Evolutionary conservation across 2,888 invertebrate species (phyloP).

Genomic region (Danaus chrysippus): DNA sequence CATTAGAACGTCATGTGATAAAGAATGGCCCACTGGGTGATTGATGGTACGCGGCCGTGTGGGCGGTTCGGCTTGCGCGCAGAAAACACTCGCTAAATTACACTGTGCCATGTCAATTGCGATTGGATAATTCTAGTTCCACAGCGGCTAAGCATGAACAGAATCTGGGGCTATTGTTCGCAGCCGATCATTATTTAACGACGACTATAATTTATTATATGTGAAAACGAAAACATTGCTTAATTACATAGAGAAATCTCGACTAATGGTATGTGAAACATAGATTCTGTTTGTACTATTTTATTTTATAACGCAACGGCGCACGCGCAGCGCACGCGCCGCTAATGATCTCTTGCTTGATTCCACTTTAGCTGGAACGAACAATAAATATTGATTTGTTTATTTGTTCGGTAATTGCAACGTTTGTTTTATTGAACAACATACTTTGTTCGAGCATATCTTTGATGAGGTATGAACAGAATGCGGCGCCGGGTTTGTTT

Average conservation of each 20-base stretch:
- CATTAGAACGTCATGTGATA: slow-evolving; percentile 71
- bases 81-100: slow-evolving; percentile 65
- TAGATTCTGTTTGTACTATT: slow-evolving; percentile 49
- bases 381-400: slow-evolving; percentile 7
- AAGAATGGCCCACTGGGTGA: slow-evolving; percentile 59
- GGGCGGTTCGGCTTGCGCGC: slow-evolving; percentile 56
- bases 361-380: slow-evolving; percentile 40
- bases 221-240: slow-evolving; percentile 33
- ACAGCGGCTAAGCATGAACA: slow-evolving; percentile 24
- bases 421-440: neutral
- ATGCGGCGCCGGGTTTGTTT: neutral
- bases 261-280: slow-evolving; percentile 43
- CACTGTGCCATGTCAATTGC: slow-evolving; percentile 45
- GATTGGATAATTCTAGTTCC: slow-evolving; percentile 41
- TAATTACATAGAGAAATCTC: slow-evolving; percentile 33
- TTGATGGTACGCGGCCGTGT: slow-evolving; percentile 59
- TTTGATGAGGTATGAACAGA: slow-evolving; percentile 1
- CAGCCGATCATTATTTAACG: slow-evolving; percentile 28
- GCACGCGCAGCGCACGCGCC: slow-evolving; percentile 68
- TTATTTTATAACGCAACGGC: slow-evolving; percentile 62
- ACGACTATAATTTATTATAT: slow-evolving; percentile 32
- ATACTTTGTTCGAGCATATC: neutral
- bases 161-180: slow-evolving; percentile 34
- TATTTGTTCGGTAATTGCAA: slow-evolving; percentile 3
- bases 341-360: slow-evolving; percentile 57